These are phyloP conservation scores for Lithobius niger DNA, from an alignment of 1,140 invertebrate genomes.

Conservation along the genomic window DNA sequence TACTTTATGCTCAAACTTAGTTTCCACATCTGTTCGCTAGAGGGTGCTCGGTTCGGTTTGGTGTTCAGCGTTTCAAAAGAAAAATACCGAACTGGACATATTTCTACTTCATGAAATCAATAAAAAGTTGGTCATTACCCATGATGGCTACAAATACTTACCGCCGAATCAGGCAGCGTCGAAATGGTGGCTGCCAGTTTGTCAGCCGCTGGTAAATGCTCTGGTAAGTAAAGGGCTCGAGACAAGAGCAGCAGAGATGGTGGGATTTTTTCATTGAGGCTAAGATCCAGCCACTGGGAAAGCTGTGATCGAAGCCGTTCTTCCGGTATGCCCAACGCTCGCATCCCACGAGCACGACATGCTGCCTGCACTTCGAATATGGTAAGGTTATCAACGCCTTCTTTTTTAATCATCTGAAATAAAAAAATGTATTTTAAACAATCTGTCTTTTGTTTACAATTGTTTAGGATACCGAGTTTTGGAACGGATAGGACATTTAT, in stretches of 20 bases:
- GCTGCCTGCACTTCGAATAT: slow-evolving; percentile 85
- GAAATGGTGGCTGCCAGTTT: slow-evolving; percentile 91
- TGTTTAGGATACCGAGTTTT: no score
- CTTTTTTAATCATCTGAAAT: slow-evolving; percentile 72
- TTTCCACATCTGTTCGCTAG: no score
- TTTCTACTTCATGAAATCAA: not conserved
- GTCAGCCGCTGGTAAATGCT: slow-evolving; percentile 67
- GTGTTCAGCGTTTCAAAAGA: no score
- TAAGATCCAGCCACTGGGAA: slow-evolving; percentile 89
- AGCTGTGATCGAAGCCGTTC: slow-evolving; percentile 71
- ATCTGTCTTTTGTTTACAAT: no score
- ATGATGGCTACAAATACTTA: no score
- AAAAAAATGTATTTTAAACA: no score
- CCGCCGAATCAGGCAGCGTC: slow-evolving; percentile 70
- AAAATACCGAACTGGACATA: no score
- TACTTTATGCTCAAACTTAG: no score
- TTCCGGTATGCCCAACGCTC: slow-evolving; percentile 87
- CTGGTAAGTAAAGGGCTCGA: slow-evolving; percentile 81
- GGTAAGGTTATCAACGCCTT: slow-evolving; percentile 81
- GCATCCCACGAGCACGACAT: slow-evolving; percentile 88
- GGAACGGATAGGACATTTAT: no score
- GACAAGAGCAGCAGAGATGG: slow-evolving; percentile 83
- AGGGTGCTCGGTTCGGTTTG: no score
- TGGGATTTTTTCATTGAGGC: slow-evolving; percentile 87
- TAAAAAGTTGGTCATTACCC: not conserved